Base-by-base conservation (phyloP, 2,113 vertebrate species). In the Atrichornis clamosus region DNA sequence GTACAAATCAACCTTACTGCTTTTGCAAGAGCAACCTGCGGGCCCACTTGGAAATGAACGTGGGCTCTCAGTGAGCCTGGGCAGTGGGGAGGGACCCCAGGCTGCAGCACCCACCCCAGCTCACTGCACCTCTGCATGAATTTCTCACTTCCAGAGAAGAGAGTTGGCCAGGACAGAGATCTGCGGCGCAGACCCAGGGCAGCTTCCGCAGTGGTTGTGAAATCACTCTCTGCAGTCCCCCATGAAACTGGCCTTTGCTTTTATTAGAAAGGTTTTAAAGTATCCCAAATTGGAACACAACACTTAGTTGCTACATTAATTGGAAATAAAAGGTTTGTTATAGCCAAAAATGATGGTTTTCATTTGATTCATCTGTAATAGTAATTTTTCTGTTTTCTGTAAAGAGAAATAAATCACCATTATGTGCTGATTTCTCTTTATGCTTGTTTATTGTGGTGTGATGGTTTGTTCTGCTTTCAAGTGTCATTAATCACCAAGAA, bases 391-490 rank as follows among this genome's bases (percentile, higher is more conserved):
- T 53, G 6, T 73, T 93, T 93, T 87, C 68, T 78, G 33, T 59
- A 35, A 79, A 81, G 68, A 69, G 35, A 89, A 95, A 62, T 84
- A 87, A 93, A 93, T 92, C 64, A 78, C 44, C 15, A 19, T 74
- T 55, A 72, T 23, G 65, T 77, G 64, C 56, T 78, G 68, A 77
- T 96, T 89, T 84, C 63, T 76, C 50, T 39, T 87, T 81, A 53
- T 22, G 26, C 60, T 75, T 84, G 46, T 80, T 95, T 89, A 56
- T 86, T 93, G 76, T 93, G 52, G 47, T 86, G 10, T 1, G 2
- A 30, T 55, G 27, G 63, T 89, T 95, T 92, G 72, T 89, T 95
- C 76, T 84, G 64, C 56, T 93, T 89, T 96, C 76, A 81, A 55
- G 72, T 94, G 68, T 81, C 47, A 80, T 90, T 93, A 86, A 72